Base-by-base conservation (phyloP, 2,888 invertebrate species). In the Drosophila emarginata region DNA sequence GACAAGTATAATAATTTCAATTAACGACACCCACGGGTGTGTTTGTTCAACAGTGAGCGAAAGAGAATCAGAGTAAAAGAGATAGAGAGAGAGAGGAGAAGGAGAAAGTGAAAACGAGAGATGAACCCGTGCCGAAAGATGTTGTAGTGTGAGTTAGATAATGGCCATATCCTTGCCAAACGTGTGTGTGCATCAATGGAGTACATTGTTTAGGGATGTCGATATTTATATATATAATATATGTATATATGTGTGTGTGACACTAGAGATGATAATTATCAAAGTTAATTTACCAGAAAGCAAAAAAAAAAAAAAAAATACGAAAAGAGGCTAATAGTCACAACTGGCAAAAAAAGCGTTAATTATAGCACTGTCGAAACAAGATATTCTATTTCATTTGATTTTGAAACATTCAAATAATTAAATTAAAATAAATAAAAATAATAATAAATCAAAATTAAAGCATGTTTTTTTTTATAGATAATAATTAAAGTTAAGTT, bases 1-100 rank as follows among this genome's bases (percentile, higher is more conserved):
- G 84, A 81, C 84, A 84, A 83, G 84, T 84, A 86, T 86, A 84
- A 84, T 84, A 84, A 84, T 84, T 84, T 84, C 84, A 84, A 84
- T 84, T 84, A 84, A 84, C 84, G 86, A 84, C 86, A 83, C 84
- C 84, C 86, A 66, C 81, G 84, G 80, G 86, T 86, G 81, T 85
- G 76, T 86, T 81, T 81, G 75, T 68, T 50, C 64, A 26, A 54
- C 28, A 60, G 32, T 45, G 14, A 45, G 45, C 45, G 18, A 45
- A 45, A 21, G 18, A 45, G 45, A 45, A 45, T 45, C 45, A 12
- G 26, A 60, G 60, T 54, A 40, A 45, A 56, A 21, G 32, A 14
- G 50, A 45, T 53, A 37, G 50, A 39, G 37, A 36, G 50, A 18
- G 4, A 36, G 61, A 2, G 15, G 26, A 11, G 54, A 7, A 32